These are phyloP conservation scores for Bembecia ichneumoniformis DNA, from an alignment of 2,888 invertebrate species.

Conservation along the genomic window DNA sequence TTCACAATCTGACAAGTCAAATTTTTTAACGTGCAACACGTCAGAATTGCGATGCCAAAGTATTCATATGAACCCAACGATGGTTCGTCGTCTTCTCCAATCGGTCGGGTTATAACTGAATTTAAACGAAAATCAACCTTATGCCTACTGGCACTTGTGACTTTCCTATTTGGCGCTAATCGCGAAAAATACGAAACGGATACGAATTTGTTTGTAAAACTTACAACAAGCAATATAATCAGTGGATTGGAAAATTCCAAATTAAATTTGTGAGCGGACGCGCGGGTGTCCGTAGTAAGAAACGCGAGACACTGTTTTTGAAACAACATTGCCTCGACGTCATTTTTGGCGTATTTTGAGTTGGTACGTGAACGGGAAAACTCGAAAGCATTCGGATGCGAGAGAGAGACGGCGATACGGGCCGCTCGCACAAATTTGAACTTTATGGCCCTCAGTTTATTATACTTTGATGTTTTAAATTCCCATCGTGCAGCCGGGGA, in stretches of 20 bases:
- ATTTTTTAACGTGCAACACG: constrained; percentile 54
- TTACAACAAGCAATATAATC: constrained; percentile 52
- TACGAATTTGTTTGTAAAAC: constrained; percentile 66
- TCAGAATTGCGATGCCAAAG: constrained; percentile 20
- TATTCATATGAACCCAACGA: constrained; percentile 8
- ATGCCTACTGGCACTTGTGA: constrained; percentile 43
- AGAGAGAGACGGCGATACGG: constrained; percentile 41
- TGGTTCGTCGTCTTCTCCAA: constrained; percentile 24
- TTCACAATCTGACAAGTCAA: constrained; percentile 47
- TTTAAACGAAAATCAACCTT: constrained; percentile 42
- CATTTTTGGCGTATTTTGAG: constrained; percentile 74
- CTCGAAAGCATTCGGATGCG: constrained; percentile 67
- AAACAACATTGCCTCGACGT: constrained; percentile 60
- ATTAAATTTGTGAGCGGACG: constrained; percentile 53
- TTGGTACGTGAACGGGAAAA: constrained; percentile 68
- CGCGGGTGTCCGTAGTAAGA: constrained; percentile 47
- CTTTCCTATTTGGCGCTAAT: constrained; percentile 64
- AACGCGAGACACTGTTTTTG: constrained; percentile 69
- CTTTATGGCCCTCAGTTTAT: constrained; percentile 36
- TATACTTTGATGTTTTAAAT: constrained; percentile 42
- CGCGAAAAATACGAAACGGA: constrained; percentile 65
- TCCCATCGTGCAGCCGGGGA: constrained; percentile 37
- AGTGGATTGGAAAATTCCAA: constrained; percentile 78
- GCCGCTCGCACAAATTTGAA: constrained; percentile 40
- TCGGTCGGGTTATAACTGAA: constrained; percentile 33